Base-by-base conservation (phyloP, 1,140 invertebrate genomes). In the Neodiprion virginianus region DNA sequence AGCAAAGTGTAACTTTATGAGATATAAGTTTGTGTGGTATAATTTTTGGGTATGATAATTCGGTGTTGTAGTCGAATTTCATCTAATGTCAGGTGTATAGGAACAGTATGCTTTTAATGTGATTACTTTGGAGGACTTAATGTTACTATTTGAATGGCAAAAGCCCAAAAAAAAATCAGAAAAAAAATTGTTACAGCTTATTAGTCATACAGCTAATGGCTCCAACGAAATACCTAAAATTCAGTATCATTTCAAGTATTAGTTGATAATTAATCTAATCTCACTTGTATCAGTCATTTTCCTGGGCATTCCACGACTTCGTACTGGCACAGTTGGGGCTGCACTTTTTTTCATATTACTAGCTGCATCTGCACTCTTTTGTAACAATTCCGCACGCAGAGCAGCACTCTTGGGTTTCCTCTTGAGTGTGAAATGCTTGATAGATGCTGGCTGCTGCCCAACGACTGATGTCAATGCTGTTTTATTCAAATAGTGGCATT, bases 401-500 rank as follows among this genome's bases (percentile, higher is more conserved):
- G 95, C 92, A 1, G 96, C 96, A 74, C 97, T 98, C 89, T 99
- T 99, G 8, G 97, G 96, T 88, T 98, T 98, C 70, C 96, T 92
- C 89, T 97, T 98, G 4, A 99, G 85, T 48, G 94, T 96, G 84
- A 99, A 99, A 89, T 99, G 97, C 89, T 98, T 98, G 1, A 91
- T 89, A 67, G 93, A 91, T 40, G 89, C 84, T 66, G 92, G 92
- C 81, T 92, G 90, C 77, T 93, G 90, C 14, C 92, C 91, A 79
- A 93, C 95, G 71, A 97, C 93, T 79, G 96, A 96, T 65, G 93
- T 91, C 79, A 99, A 90, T 53, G 97, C 96, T 88, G 94, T 94
- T 90, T 97, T 97, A 89, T 98, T 99, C 67, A 99, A 91, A 90
- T 98, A 99, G 85, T 97, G 95, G 90, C 97, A 99, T 89, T 99